Evolutionary conservation across 2,888 invertebrate species (phyloP), one percentile per base, ranked within the genome.

Genomic region (Tetragnatha montana): DNA sequence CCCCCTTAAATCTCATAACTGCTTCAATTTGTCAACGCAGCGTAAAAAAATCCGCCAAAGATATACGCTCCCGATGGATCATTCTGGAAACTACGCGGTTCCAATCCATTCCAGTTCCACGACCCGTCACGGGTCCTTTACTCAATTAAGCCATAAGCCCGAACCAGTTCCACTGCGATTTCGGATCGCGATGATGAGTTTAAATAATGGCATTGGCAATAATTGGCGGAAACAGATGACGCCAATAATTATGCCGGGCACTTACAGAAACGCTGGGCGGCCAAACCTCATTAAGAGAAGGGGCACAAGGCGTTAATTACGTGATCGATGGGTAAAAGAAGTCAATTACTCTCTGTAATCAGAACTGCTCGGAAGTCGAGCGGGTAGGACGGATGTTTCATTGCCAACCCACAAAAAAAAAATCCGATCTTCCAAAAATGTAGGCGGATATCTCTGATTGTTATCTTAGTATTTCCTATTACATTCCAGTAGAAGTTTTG

Each of bases 201-300:
- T 60, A 80, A 86, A 86, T 86, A 86, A 80, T 80, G 86, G 80
- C 86, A 68, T 80, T 68, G 49, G 19, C 74, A 60, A 80, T 86
- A 86, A 86, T 86, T 86, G 79, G 73, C 19, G 86, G 68, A 86
- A 71, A 86, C 86, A 86, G 73, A 86, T 80, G 86, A 71, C 80
- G 71, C 71, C 74, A 51, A 71, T 80, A 86, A 86, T 86, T 86
- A 86, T 80, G 80, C 73, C 47, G 22, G 68, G 74, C 73, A 71
- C 80, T 80, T 80, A 86, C 60, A 80, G 73, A 86, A 79, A 79
- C 74, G 85, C 60, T 86, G 86, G 73, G 73, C n/a, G 80, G 80
- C 74, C 74, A 86, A 80, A 86, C 80, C 86, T 86, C 86, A 86
- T 86, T 86, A 80, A 74, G 86, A 19, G 51, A 19, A 60, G 47